Evolutionary conservation across 2,797 vertebrate genomes (phyloP).

Genomic region (Megalops cyprinoides): DNA sequence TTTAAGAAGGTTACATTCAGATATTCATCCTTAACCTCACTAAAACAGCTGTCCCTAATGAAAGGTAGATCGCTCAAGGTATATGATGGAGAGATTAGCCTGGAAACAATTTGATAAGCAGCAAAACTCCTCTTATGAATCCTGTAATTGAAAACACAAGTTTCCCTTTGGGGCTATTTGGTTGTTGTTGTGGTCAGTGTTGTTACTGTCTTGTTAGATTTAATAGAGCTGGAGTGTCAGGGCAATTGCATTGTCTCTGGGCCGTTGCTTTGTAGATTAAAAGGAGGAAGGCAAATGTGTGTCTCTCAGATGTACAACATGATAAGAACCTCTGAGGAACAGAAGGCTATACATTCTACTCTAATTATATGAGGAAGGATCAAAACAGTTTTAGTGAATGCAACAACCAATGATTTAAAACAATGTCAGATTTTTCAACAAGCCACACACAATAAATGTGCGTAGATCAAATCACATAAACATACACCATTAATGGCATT

Average conservation of each 20-base stretch:
- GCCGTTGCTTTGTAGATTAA: constrained; percentile 43
- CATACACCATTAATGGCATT: background rate
- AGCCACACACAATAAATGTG: background rate
- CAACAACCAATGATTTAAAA: constrained; percentile 1
- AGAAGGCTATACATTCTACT: background rate
- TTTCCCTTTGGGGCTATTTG: constrained; percentile 49
- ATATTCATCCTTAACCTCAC: background rate
- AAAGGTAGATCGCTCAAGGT: constrained; percentile 55
- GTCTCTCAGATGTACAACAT: constrained; percentile 40
- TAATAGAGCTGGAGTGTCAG: constrained; percentile 52
- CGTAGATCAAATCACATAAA: background rate
- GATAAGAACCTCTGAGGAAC: constrained; percentile 13
- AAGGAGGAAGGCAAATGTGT: constrained; percentile 46
- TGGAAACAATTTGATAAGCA: constrained; percentile 57
- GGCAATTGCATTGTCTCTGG: constrained; percentile 50
- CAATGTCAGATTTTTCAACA: too few species aligned
- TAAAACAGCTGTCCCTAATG: constrained; percentile 39
- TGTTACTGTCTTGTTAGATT: constrained; percentile 53
- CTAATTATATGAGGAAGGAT: background rate
- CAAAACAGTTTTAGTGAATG: background rate
- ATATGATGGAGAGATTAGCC: constrained; percentile 51
- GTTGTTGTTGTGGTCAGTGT: constrained; percentile 42
- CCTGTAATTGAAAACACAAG: constrained; percentile 56
- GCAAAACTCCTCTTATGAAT: constrained; percentile 49
- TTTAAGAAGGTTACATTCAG: background rate